These are phyloP conservation scores for Acanthochromis polyacanthus DNA, from an alignment of 2,113 vertebrate species.

Conservation along the genomic window DNA sequence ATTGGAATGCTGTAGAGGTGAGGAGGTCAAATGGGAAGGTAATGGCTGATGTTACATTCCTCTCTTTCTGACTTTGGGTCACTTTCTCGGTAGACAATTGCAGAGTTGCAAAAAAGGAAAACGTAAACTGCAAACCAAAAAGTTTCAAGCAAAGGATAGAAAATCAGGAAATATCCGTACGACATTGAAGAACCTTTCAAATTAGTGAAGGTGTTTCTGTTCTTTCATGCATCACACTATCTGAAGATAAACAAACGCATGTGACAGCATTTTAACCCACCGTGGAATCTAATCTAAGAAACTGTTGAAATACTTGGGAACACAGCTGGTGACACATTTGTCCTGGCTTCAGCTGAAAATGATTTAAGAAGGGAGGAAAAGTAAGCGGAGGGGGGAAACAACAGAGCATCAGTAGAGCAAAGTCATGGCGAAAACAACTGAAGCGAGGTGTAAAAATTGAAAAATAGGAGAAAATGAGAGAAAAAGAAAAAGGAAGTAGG, in stretches of 20 bases:
- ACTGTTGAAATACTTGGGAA: slow-evolving; percentile 1
- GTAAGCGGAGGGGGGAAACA: slow-evolving; percentile 4
- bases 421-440: slow-evolving; percentile 18
- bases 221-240: background rate
- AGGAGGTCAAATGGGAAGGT: slow-evolving; percentile 32
- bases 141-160: background rate
- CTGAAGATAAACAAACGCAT: background rate
- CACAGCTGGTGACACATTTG: background rate
- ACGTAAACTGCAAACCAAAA: background rate
- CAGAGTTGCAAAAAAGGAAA: background rate
- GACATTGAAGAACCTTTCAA: background rate
- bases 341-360: background rate
- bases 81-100: slow-evolving; percentile 9
- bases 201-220: background rate
- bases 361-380: background rate
- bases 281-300: background rate
- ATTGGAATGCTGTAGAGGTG: slow-evolving; percentile 32
- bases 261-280: background rate
- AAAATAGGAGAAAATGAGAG: slow-evolving; percentile 29
- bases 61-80: slow-evolving; percentile 4
- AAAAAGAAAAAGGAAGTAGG: slow-evolving; percentile 5
- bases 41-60: slow-evolving; percentile 23
- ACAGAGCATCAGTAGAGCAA: background rate
- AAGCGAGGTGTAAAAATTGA: slow-evolving; percentile 36
- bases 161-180: background rate